phyloP scores from a whole-genome alignment of 2,113 vertebrate genomes.

The Donacobius atricapilla region DNA sequence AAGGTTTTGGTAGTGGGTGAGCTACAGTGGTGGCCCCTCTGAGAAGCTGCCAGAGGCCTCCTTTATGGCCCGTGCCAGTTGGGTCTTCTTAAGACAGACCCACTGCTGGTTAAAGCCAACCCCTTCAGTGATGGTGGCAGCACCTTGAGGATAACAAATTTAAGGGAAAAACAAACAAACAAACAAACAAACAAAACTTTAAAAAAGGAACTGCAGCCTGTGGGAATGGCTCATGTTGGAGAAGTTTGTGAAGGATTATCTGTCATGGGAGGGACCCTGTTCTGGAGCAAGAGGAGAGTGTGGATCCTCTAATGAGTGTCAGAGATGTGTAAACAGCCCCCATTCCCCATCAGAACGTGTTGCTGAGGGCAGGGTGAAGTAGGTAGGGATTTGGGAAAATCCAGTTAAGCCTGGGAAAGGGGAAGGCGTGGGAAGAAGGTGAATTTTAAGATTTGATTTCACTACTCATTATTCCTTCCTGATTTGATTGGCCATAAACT shows the following conservation, averaged over 20 bases:
- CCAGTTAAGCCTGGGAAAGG: neutral
- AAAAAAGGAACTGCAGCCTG: neutral
- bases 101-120: neutral
- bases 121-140: neutral
- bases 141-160: neutral
- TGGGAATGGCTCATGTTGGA: neutral
- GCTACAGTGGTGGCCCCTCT: no score
- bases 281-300: neutral
- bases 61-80: neutral
- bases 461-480: neutral
- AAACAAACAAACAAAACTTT: no score
- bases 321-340: neutral
- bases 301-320: no score
- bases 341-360: neutral
- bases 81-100: neutral
- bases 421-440: rapidly evolving
- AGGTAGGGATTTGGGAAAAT: neutral
- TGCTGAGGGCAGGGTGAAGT: neutral
- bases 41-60: neutral
- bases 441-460: neutral
- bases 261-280: neutral
- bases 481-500: neutral
- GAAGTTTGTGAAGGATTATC: neutral
- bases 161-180: neutral
- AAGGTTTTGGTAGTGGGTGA: neutral